Percentiles rank a stretch among this genome's conserved stretches.
Evolutionary conservation across 1,140 invertebrate species (phyloP).

Genomic region (Pseudomyrmex flavicornis): DNA sequence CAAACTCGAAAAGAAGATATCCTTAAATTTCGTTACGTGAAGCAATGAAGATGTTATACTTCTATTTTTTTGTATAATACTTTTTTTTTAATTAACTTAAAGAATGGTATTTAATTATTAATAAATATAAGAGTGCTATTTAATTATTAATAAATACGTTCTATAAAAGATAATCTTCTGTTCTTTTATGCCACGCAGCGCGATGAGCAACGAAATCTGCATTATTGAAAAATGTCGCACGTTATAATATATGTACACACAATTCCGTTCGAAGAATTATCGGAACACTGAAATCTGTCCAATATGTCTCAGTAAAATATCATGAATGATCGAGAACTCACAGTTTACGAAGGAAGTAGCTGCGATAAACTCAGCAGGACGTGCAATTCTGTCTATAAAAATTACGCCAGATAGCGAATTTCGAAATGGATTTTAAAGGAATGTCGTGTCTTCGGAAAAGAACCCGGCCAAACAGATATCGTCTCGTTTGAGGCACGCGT

Average conservation of each 20-base stretch:
- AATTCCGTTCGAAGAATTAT: not conserved
- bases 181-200: no score
- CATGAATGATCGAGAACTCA: not conserved
- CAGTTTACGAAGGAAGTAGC: not conserved
- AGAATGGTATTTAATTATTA: not conserved
- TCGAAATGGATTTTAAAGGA: conserved; percentile 82
- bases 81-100: not conserved
- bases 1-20: conserved; percentile 88
- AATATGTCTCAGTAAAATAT: not conserved
- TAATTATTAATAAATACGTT: conserved; percentile 19
- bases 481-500: conserved; percentile 87
- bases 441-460: conserved; percentile 90
- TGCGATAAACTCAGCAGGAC: not conserved
- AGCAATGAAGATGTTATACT: not conserved
- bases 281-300: not conserved
- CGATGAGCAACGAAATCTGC: not conserved
- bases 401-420: not conserved
- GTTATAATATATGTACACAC: not conserved
- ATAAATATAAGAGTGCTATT: not conserved
- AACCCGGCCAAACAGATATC: conserved; percentile 89
- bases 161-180: not conserved
- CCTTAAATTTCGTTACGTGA: conserved; percentile 42
- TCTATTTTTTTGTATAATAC: conserved; percentile 26
- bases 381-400: not conserved
- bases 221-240: conserved; percentile 7